Base-by-base conservation (phyloP, 2,888 invertebrate species). In the Sabatieria punctata region DNA sequence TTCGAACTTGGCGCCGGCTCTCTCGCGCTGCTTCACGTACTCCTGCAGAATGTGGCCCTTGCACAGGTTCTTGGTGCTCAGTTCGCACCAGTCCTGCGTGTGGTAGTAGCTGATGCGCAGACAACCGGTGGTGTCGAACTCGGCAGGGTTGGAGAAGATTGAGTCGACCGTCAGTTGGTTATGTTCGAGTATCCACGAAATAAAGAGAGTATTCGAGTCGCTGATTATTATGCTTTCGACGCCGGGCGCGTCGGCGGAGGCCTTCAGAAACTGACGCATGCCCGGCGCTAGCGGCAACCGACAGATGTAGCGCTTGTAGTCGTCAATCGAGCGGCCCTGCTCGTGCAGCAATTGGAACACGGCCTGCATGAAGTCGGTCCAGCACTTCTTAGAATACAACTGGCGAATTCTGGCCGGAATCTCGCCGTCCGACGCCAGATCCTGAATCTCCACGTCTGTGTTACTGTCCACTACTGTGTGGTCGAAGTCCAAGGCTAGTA, bases 401-500 rank as follows among this genome's bases (percentile, higher is more conserved):
- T 68, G 61, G 54, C 73, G 71, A 1, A 78, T 66, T 15, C 72
- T 67, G 21, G 71, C 64, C 2, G 77, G 74, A 22, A 78, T 68
- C 49, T 54, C 66, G 57, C 52, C 70, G 38, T 71, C 67, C 8
- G 74, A 71, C 15, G 80, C 67, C 43, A 82, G 63, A 48, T 76
- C 73, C 18, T 75, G 70, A 2, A 77, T 74, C 25, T 77, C 76
- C 1, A 75, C 72, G 60, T 83, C 83, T 23, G 78, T 77, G 64
- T 84, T 83, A 45, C 75, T 77, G 52, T 79, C 75, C 21, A 80
- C 74, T 22, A 84, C 72, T 2, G 83, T 82, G 56, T 81, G 77
- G 61, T 84, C 84, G 65, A 84, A 84, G 66, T 84, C 83, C 61
- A 83, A 79, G 2, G 76, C 80, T 19, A 77, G 73, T 51, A 82